Conservation (phyloP, 2,113 vertebrate genomes). For the Microtus ochrogaster region DNA sequence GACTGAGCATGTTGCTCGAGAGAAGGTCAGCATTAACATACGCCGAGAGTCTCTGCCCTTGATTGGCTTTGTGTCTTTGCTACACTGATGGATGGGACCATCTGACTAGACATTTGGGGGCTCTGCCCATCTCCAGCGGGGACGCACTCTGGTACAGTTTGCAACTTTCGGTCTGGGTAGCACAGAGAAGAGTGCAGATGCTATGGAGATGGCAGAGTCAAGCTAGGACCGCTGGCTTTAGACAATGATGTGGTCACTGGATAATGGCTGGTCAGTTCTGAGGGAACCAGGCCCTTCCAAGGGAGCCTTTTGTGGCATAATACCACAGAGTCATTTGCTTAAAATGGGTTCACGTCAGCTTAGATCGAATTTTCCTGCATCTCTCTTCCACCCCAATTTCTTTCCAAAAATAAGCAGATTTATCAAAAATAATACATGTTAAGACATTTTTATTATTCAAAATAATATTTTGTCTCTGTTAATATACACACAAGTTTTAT, state of each 20-base stretch:
- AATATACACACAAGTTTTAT: constrained; percentile 2
- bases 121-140: neutral
- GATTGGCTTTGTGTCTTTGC: neutral
- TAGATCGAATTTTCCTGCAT: constrained; percentile 3
- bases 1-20: constrained; percentile 33
- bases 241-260: constrained; percentile 18
- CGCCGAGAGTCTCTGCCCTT: neutral
- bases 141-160: neutral
- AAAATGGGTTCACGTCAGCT: constrained; percentile 28
- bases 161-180: neutral
- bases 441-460: constrained; percentile 31
- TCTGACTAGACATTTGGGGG: neutral
- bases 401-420: constrained; percentile 31
- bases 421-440: constrained; percentile 49
- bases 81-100: neutral
- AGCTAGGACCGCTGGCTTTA: neutral
- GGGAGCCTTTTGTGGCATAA: neutral
- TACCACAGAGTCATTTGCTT: neutral
- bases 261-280: neutral
- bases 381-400: constrained; percentile 2
- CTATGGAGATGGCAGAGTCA: no score
- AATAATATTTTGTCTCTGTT: constrained; percentile 35
- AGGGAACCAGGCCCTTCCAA: neutral
- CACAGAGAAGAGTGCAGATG: neutral
- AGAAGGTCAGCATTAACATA: constrained; percentile 73